Percentiles rank a stretch among this genome's conserved stretches.
These are phyloP conservation scores for Drosophila persimilis DNA, from an alignment of 1,140 invertebrate species.

Conservation along the genomic window DNA sequence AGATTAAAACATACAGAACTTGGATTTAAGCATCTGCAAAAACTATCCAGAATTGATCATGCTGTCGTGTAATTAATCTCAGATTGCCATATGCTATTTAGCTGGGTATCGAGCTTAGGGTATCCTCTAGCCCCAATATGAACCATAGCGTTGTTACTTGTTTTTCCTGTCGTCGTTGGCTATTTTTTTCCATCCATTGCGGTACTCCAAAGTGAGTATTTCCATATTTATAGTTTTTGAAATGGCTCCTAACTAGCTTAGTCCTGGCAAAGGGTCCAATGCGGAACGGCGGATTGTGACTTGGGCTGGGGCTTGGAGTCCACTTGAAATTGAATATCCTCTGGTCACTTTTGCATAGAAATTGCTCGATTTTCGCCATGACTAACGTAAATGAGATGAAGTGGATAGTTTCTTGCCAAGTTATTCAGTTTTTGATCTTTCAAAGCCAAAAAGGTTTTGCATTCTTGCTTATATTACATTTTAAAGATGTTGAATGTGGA, in stretches of 20 bases:
- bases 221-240: conserved; percentile 61
- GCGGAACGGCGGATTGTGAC: not conserved
- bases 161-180: conserved; percentile 12
- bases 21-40: no score
- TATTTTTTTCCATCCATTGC: conserved; percentile 27
- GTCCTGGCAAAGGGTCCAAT: conserved; percentile 16
- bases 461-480: no score
- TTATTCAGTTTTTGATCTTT: not conserved
- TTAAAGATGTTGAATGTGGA: no score
- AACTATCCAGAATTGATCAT: no score
- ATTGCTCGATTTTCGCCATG: conserved; percentile 29
- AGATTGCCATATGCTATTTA: no score
- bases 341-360: conserved; percentile 42
- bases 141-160: conserved; percentile 2
- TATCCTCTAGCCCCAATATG: not conserved
- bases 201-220: conserved; percentile 46
- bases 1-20: not conserved
- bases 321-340: conserved; percentile 34
- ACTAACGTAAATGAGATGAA: conserved; percentile 8
- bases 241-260: conserved; percentile 57
- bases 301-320: not conserved
- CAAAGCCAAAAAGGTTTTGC: no score
- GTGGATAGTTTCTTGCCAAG: conserved; percentile 6
- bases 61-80: no score
- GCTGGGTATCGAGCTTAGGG: no score